Evolutionary conservation across 2,888 invertebrate species (phyloP).

Genomic region (Macrophya alboannulata): DNA sequence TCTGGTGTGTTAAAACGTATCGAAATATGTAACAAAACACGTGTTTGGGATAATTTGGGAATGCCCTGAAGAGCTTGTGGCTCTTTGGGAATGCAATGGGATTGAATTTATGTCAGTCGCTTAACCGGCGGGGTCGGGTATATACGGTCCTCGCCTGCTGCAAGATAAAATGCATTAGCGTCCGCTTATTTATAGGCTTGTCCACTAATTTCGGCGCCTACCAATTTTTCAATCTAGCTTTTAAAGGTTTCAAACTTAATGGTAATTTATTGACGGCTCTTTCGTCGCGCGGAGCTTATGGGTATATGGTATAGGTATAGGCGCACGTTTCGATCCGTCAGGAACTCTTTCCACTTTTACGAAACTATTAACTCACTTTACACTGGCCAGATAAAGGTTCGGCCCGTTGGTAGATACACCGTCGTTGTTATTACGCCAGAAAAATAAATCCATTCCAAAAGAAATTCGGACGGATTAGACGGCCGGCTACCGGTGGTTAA

Average conservation of each 20-base stretch:
- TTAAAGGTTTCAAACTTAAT: conserved; percentile 64
- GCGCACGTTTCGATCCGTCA: conserved; percentile 58
- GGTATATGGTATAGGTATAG: conserved; percentile 22
- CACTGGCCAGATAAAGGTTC: conserved; percentile 6
- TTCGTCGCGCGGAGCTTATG: conserved; percentile 41
- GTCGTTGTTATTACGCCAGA: conserved; percentile 12
- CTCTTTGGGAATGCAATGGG: conserved; percentile 61
- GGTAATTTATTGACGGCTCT: conserved; percentile 63
- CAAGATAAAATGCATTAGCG: conserved; percentile 75
- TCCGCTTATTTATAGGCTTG: conserved; percentile 74
- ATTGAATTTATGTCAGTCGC: conserved; percentile 69
- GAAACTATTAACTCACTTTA: conserved; percentile 60
- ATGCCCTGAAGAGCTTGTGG: conserved; percentile 60
- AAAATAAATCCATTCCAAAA: conserved; percentile 33
- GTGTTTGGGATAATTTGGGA: conserved; percentile 71
- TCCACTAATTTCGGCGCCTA: conserved; percentile 71
- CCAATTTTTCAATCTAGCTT: conserved; percentile 70
- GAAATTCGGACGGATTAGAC: conserved; percentile 17
- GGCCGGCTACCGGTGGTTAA: conserved; percentile 17
- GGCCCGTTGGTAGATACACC: neutral
- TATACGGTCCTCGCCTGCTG: conserved; percentile 60
- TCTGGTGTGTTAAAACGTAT: conserved; percentile 55
- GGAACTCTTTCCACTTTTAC: conserved; percentile 61
- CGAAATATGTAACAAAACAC: conserved; percentile 70
- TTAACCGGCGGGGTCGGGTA: conserved; percentile 62